Evolutionary conservation across 2,797 vertebrate species (phyloP).

Genomic region (Coranthus polyacanthus): DNA sequence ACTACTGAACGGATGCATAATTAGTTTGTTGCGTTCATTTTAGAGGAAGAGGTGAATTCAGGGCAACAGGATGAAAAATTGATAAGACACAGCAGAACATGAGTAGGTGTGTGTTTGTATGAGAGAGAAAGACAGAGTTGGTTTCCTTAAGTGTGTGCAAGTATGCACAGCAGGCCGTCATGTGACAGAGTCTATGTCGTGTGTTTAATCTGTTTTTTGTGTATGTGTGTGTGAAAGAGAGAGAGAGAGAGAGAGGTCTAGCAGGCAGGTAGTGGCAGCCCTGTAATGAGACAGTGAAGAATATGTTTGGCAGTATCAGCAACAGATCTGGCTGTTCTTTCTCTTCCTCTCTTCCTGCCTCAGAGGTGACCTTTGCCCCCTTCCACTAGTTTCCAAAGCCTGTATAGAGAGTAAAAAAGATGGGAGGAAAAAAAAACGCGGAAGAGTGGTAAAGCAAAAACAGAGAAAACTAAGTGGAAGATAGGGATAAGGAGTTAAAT

Average conservation of each 20-base stretch:
- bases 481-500: background rate
- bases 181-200: constrained; percentile 31
- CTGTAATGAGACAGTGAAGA: constrained; percentile 71
- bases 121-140: background rate
- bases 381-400: constrained; percentile 35
- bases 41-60: constrained; percentile 31
- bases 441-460: background rate
- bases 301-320: constrained; percentile 67
- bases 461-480: background rate
- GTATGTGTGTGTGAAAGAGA: background rate
- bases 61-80: constrained; percentile 48
- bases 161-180: constrained; percentile 8
- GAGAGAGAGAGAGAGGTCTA: constrained; percentile 18
- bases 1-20: constrained; percentile 23
- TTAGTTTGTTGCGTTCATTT: constrained; percentile 43
- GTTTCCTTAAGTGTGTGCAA: constrained; percentile 19
- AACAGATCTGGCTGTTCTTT: constrained; percentile 62
- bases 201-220: constrained; percentile 6
- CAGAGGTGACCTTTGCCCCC: constrained; percentile 59
- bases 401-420: constrained; percentile 18
- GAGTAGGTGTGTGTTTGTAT: constrained; percentile 37
- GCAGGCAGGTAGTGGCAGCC: constrained; percentile 40
- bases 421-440: background rate
- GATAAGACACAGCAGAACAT: constrained; percentile 56
- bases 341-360: constrained; percentile 50